Evolutionary conservation across 2,113 vertebrate species (phyloP).

Genomic region (Crotalus helleri): DNA sequence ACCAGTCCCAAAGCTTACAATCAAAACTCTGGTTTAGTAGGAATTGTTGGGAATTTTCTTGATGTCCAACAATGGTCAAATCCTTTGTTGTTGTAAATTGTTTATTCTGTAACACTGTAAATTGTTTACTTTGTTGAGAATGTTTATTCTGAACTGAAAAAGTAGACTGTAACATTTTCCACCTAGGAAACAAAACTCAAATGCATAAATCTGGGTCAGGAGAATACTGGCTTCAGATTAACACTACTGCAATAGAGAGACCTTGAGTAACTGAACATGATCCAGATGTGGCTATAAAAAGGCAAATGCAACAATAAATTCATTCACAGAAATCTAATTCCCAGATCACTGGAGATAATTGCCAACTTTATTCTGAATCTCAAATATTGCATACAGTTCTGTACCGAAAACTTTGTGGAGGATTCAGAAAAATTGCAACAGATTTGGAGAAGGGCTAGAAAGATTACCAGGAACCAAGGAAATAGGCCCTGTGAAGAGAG

Average conservation of each 20-base stretch:
- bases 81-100: background rate
- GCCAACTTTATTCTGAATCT: background rate
- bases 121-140: background rate
- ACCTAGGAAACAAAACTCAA: background rate
- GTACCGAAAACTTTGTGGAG: background rate
- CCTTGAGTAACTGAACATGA: background rate
- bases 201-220: background rate
- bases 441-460: background rate
- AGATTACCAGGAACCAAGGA: background rate
- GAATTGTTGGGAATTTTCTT: background rate
- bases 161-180: background rate
- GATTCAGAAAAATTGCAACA: background rate
- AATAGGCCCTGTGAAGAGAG: background rate
- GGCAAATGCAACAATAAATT: background rate
- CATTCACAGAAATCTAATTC: background rate
- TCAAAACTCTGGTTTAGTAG: background rate
- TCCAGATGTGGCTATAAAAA: background rate
- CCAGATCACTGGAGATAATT: background rate
- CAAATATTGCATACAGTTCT: background rate
- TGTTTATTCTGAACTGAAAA: background rate
- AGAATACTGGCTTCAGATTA: background rate
- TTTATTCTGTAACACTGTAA: background rate
- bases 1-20: background rate
- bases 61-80: background rate
- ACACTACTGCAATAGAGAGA: background rate